Percentiles rank a stretch among this genome's conserved stretches.
Evolutionary conservation across 2,888 invertebrate species (phyloP).

Genomic region (Ectropis crepuscularia): DNA sequence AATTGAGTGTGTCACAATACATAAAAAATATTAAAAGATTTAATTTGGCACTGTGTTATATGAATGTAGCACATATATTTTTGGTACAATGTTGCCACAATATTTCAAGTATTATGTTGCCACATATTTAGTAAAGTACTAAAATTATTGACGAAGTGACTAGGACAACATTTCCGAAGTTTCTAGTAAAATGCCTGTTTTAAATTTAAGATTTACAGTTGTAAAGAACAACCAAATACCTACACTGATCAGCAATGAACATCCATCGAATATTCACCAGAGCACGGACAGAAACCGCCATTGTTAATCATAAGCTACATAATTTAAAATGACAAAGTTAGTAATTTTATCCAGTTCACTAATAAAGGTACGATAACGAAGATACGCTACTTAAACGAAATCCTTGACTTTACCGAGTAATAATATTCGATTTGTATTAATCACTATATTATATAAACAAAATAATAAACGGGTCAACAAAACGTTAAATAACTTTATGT

Average conservation of each 20-base stretch:
- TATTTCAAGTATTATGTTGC: too few relatives aligned
- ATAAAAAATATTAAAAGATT: too few relatives aligned
- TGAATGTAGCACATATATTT: too few relatives aligned
- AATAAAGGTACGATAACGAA: constrained; percentile 66
- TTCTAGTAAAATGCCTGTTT: neutral
- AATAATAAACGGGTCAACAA: constrained; percentile 72
- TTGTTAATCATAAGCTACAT: constrained; percentile 62
- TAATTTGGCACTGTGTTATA: too few relatives aligned
- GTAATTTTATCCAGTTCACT: constrained; percentile 60
- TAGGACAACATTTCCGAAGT: too few relatives aligned
- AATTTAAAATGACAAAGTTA: constrained; percentile 57
- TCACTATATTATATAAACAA: constrained; percentile 66
- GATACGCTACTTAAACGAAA: constrained; percentile 57
- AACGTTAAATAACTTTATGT: constrained; percentile 71
- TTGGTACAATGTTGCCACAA: too few relatives aligned
- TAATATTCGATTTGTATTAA: constrained; percentile 65
- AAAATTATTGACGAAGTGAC: too few relatives aligned
- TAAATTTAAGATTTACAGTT: neutral
- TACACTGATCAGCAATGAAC: too few relatives aligned
- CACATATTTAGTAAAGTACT: too few relatives aligned
- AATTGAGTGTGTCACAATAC: too few relatives aligned
- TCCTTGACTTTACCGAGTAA: constrained; percentile 55
- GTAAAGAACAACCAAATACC: too few relatives aligned
- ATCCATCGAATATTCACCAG: neutral
- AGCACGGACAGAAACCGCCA: constrained; percentile 47